Percentiles rank a stretch among this genome's conserved stretches.
Evolutionary conservation across 2,797 vertebrate genomes (phyloP).

Genomic region (Ambastaia sidthimunki): DNA sequence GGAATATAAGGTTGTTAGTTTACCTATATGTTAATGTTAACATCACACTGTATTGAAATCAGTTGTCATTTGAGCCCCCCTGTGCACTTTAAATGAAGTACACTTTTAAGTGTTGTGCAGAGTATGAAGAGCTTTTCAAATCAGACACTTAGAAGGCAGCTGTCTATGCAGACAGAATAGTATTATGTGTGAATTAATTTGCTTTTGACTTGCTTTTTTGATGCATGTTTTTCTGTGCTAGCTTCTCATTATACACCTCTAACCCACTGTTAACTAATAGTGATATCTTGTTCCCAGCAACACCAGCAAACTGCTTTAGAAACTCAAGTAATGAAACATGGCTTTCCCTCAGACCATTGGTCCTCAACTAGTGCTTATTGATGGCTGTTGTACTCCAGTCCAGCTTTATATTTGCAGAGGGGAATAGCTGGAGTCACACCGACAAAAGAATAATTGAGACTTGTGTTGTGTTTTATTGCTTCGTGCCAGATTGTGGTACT

Average conservation of each 20-base stretch:
- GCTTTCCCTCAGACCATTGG: slow-evolving; percentile 33
- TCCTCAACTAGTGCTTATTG: slow-evolving; percentile 38
- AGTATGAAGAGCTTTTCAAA: not conserved
- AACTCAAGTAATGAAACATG: slow-evolving; percentile 42
- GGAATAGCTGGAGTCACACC: slow-evolving; percentile 41
- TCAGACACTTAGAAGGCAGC: not conserved
- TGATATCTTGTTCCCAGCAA: slow-evolving; percentile 41
- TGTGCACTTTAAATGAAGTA: not conserved
- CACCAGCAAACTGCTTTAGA: slow-evolving; percentile 49
- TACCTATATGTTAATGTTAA: no score
- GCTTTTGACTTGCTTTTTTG: slow-evolving; percentile 11
- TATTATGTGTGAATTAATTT: not conserved
- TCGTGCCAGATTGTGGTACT: slow-evolving; percentile 44
- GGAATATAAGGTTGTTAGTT: not conserved
- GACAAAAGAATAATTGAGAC: slow-evolving; percentile 50
- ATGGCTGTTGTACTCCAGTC: slow-evolving; percentile 36
- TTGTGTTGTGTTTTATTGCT: slow-evolving; percentile 50
- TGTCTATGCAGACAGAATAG: not conserved
- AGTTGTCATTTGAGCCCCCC: no score
- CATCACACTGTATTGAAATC: no score
- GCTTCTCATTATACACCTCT: slow-evolving; percentile 28
- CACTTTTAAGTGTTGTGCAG: not conserved
- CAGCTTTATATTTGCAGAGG: slow-evolving; percentile 45
- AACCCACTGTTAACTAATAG: slow-evolving; percentile 38
- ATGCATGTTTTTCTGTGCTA: not conserved